Base-by-base conservation (phyloP, 1,140 invertebrate genomes). In the Bombus terrestris region DNA sequence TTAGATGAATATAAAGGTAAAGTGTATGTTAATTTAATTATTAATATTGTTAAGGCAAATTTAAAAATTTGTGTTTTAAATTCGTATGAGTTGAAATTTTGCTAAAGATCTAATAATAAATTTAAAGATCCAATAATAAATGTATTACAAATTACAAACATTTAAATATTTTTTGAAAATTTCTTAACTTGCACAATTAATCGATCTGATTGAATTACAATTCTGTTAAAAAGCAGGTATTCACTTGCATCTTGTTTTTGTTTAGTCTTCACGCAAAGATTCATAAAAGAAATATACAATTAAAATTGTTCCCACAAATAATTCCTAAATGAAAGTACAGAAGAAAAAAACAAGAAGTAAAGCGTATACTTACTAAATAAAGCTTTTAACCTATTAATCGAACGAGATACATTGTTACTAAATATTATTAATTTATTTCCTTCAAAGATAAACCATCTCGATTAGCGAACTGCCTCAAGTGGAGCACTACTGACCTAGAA, bases 401-500 rank as follows among this genome's bases (percentile, higher is more conserved):
- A 13, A 41, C 32, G n/a, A 37, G 8, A 32, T 12, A 32, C n/a
- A 68, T 68, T 79, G 62, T 68, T 32, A 15, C 25, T 22, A 69
- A 69, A 62, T 43, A 47, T 32, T 32, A 80, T 83, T 77, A 83
- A 83, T 83, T 83, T 77, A 77, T 75, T 77, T 66, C 18, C 28
- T 41, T n/a, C 37, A 41, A 35, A 39, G 73, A 83, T 77, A 77
- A 77, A 53, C 32, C 47, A 69, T 75, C 74, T n/a, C n/a, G 32
- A 69, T 85, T 72, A 85, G 59, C 53, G 35, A 8, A 57, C 64
- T 69, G 68, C 39, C 43, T 71, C 41, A 84, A 80, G 66, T 35
- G 68, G 76, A 47, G n/a, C 32, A 39, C 68, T 64, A 80, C 83
- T 85, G 83, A 72, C 83, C 83, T 43, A 85, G 83, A 85, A 72